These are phyloP conservation scores for Apamea anceps DNA, from an alignment of 2,888 invertebrate genomes.

Conservation along the genomic window DNA sequence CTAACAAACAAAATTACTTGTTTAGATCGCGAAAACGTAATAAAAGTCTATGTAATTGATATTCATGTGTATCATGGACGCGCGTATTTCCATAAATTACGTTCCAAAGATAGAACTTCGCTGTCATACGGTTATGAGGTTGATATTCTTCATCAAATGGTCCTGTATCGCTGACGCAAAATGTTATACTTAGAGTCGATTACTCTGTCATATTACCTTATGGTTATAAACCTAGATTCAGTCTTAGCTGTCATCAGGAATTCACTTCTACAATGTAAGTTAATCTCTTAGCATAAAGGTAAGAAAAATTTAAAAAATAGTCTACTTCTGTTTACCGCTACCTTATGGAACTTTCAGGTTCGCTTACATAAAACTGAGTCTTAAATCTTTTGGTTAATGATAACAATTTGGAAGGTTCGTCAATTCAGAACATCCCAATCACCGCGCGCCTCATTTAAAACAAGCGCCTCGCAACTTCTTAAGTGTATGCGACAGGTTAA, in stretches of 20 bases:
- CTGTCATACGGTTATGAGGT: conserved; percentile 64
- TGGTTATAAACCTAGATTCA: conserved; percentile 33
- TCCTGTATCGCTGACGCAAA: conserved; percentile 47
- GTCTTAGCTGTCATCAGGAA: conserved; percentile 6
- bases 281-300: neutral
- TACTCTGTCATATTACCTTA: conserved; percentile 47
- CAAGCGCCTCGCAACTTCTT: conserved; percentile 68
- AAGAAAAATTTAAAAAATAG: neutral
- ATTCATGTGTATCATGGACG: conserved; percentile 61
- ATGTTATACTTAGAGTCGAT: conserved; percentile 36
- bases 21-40: conserved; percentile 62
- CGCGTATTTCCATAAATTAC: conserved; percentile 70
- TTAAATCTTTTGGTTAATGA: conserved; percentile 50
- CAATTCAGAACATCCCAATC: conserved; percentile 64
- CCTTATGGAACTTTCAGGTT: neutral
- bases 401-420: conserved; percentile 58
- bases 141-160: conserved; percentile 48
- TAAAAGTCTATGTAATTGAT: conserved; percentile 68
- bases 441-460: conserved; percentile 76
- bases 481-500: conserved; percentile 88
- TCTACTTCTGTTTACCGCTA: neutral
- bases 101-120: conserved; percentile 57
- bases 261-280: conserved; percentile 26
- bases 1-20: conserved; percentile 62
- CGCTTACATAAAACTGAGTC: conserved; percentile 16